Evolutionary conservation across 2,113 vertebrate species (phyloP), one percentile per base, ranked within the genome.

Genomic region (Suncus etruscus): DNA sequence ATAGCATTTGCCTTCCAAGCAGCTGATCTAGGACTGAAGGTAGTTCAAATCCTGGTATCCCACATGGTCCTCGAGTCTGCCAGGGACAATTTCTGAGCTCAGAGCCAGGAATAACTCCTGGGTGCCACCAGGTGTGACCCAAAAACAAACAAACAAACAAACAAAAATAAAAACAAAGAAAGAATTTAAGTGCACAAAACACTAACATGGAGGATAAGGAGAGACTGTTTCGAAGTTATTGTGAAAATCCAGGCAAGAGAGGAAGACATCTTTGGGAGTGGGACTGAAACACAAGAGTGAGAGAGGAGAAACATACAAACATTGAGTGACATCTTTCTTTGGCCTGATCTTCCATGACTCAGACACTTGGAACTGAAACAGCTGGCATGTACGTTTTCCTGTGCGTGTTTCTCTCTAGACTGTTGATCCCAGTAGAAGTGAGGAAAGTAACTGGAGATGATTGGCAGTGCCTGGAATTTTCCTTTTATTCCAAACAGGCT

Each of bases 401-500:
- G 14, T 31, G 14, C 27, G 27, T 69, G 68, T 31, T 31, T 29
- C n/a, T 69, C 68, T 69, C n/a, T n/a, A 69, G 27, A 31, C 12
- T 31, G 27, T 31, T 69, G n/a, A 69, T 15, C 12, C 68, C 79
- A 50, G 70, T n/a, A 18, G 10, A 39, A 8, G 12, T 3, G 39
- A 65, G 24, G 12, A 20, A 7, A 63, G 78, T 48, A 51, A 27
- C 25, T 29, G 18, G 24, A 22, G n/a, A 47, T 84, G 47, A 58
- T 3, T 51, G n/a, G 68, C 16, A 83, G 7, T 2, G 3, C 32
- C 85, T 68, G 63, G 68, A 29, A 76, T 93, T 45, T 50, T 87
- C 51, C 22, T 16, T 80, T 87, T 72, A 10, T 65, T 91, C 25
- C 51, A 72, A 92, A 86, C 14, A 48, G 5, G 1, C 66, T 91